Conservation (phyloP, 64 coral and sea anemone genomes). For the Montipora capricornis region DNA sequence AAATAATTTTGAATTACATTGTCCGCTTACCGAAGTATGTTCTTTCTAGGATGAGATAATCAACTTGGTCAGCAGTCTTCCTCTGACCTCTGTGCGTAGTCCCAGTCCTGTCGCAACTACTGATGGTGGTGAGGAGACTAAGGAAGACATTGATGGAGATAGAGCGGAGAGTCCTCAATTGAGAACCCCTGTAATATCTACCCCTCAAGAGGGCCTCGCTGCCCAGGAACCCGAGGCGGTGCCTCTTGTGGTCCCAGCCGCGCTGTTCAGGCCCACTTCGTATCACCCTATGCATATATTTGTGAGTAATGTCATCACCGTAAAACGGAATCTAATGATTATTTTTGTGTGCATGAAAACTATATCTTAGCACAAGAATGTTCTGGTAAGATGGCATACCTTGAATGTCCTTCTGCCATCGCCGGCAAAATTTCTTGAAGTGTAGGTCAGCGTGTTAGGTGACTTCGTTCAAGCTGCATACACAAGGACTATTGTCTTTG, state of each 20-base stretch:
- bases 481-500: too few species aligned
- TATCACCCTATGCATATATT: conserved; percentile 96
- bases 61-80: conserved; percentile 65
- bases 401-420: too few species aligned
- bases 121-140: conserved; percentile 69
- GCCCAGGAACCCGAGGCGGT: conserved; percentile 79
- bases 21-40: too few species aligned
- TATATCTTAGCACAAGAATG: too few species aligned
- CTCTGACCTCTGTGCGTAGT: conserved; percentile 42
- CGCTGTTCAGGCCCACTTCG: conserved; percentile 73
- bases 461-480: too few species aligned
- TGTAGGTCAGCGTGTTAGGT: too few species aligned
- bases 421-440: too few species aligned
- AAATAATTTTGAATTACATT: too few species aligned
- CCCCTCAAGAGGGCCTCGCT: conserved; percentile 61
- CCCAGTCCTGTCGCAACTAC: conserved; percentile 38
- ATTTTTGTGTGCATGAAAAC: neutral
- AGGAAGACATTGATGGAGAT: conserved; percentile 27
- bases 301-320: conserved; percentile 56
- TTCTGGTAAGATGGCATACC: too few species aligned
- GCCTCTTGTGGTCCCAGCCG: conserved; percentile 88
- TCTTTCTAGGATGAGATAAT: conserved; percentile 79
- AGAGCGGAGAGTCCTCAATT: neutral
- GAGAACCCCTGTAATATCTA: conserved; percentile 53
- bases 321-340: neutral